Base-by-base conservation (phyloP, 1,140 invertebrate species). In the Forficula auricularia region DNA sequence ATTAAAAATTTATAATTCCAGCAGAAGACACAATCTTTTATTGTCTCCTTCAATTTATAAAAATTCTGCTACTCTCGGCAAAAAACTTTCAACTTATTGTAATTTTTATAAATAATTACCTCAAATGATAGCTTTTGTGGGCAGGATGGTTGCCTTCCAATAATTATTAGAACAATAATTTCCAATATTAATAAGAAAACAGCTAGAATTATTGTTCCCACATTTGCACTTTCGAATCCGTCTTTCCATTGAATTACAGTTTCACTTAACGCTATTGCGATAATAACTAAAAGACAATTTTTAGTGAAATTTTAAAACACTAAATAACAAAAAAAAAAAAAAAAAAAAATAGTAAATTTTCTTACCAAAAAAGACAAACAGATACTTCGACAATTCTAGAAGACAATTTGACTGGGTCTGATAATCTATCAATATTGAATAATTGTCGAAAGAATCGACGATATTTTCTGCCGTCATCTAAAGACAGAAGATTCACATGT, bases 61-160 rank as follows among this genome's bases (percentile, higher is more conserved):
- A n/a, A n/a, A n/a, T n/a, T n/a, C n/a, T n/a, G n/a, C n/a, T n/a
- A n/a, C n/a, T n/a, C n/a, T n/a, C n/a, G n/a, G n/a, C n/a, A n/a
- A n/a, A n/a, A n/a, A n/a, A n/a, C n/a, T n/a, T n/a, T n/a, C n/a
- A n/a, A n/a, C n/a, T n/a, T n/a, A n/a, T n/a, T n/a, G n/a, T n/a
- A n/a, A n/a, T n/a, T n/a, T n/a, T n/a, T n/a, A n/a, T 19, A 33
- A 41, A 42, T 34, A 56, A 56, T 56, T 14, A 65, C 64, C 3
- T 61, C 61, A 54, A 66, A 66, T 2, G 62, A 61, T 2, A 65
- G 54, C 43, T 65, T 66, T 56, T 64, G 64, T 33, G 64, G 18
- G 14, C 70, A 72, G 3, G 64, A 64, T 8, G 73, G 74, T 48
- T 76, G 73, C 0, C 67, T 47, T 2, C 68, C 67, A 33, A 79